Evolutionary conservation across 2,797 vertebrate genomes (phyloP).

Genomic region (Melanotaenia parkinsoni): DNA sequence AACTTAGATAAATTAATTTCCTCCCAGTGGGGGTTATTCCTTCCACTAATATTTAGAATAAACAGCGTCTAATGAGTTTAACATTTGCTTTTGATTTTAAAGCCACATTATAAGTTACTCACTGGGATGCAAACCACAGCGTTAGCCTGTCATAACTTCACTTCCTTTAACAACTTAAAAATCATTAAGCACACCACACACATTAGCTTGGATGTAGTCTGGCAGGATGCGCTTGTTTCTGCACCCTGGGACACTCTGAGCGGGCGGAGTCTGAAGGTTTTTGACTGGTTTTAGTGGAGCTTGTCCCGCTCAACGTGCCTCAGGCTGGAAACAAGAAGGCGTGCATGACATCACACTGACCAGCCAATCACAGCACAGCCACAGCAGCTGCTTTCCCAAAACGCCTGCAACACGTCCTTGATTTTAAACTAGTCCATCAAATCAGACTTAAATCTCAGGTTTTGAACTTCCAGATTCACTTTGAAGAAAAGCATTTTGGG

Average conservation of each 20-base stretch:
- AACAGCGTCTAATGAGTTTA: constrained; percentile 8
- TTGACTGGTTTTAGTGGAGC: background rate
- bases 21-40: background rate
- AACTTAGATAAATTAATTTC: background rate
- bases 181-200: constrained; percentile 2
- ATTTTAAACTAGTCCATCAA: background rate
- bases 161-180: background rate
- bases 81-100: constrained; percentile 22
- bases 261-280: constrained; percentile 31
- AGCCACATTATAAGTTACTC: constrained; percentile 3
- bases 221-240: constrained; percentile 36
- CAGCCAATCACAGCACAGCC: constrained; percentile 66
- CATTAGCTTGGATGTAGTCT: constrained; percentile 60
- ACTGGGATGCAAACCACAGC: background rate
- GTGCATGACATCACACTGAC: constrained; percentile 57
- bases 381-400: constrained; percentile 63
- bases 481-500: constrained; percentile 56
- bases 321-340: constrained; percentile 33
- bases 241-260: constrained; percentile 34
- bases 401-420: constrained; percentile 14
- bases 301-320: constrained; percentile 35
- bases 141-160: background rate
- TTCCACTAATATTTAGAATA: background rate
- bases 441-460: background rate
- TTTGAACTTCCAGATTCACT: constrained; percentile 6